A percentile compares a stretch with the other conserved stretches of the same genome.
These are phyloP conservation scores for Eublepharis macularius DNA, from an alignment of 2,113 vertebrate genomes.

Conservation along the genomic window DNA sequence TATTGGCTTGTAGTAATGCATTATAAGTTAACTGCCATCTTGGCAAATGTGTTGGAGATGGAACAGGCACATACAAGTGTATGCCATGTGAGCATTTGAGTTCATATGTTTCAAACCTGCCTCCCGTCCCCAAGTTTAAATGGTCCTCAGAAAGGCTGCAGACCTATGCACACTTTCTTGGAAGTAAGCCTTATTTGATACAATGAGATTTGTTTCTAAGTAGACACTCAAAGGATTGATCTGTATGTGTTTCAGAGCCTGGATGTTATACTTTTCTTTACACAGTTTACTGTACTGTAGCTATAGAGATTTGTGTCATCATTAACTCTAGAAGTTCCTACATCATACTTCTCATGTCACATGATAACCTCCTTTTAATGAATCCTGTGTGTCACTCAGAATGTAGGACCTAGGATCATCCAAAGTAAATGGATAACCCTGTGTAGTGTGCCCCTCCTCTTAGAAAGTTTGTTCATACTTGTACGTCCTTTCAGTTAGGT, in stretches of 20 bases:
- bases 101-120: neutral
- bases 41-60: neutral
- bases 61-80: neutral
- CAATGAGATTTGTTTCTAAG: no score
- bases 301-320: neutral
- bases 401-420: neutral
- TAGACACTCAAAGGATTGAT: no score
- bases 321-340: neutral
- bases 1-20: neutral
- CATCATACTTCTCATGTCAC: neutral
- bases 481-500: neutral
- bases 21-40: neutral
- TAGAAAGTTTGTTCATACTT: neutral
- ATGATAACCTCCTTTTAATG: neutral
- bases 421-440: neutral
- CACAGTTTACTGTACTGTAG: neutral
- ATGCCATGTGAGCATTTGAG: neutral
- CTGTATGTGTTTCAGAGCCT: neutral
- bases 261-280: neutral
- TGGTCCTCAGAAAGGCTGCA: neutral
- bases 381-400: neutral
- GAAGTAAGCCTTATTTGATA: no score
- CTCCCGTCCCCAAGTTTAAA: neutral
- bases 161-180: no score
- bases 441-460: neutral